Conservation (phyloP, 2,797 vertebrate species). For the Podarcis lilfordi region DNA sequence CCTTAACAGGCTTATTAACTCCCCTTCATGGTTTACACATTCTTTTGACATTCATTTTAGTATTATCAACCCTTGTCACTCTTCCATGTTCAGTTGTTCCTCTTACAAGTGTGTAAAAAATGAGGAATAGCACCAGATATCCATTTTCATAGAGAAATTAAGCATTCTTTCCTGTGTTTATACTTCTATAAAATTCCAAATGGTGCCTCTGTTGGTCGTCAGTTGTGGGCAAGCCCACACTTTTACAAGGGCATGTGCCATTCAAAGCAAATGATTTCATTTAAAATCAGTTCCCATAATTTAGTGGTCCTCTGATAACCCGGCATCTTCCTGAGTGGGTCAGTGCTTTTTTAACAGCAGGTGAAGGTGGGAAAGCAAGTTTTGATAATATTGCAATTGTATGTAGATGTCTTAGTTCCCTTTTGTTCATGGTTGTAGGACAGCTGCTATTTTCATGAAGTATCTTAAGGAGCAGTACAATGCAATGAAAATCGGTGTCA, state of each 20-base stretch:
- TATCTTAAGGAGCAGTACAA: conserved; percentile 86
- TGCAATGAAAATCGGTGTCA: conserved; percentile 80
- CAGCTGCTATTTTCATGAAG: conserved; percentile 83
- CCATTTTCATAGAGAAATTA: background rate
- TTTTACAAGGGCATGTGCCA: background rate
- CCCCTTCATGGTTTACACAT: background rate
- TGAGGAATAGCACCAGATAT: background rate
- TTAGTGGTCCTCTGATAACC: background rate
- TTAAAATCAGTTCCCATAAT: conserved; percentile 5
- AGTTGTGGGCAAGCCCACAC: background rate
- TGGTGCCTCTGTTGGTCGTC: background rate
- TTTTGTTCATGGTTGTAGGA: conserved; percentile 77
- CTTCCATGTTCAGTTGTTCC: background rate
- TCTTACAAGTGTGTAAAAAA: background rate
- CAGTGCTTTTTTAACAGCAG: background rate
- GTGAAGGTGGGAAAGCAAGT: background rate
- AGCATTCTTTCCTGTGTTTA: background rate
- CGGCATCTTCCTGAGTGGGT: background rate
- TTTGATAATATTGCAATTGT: background rate
- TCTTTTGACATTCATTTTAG: background rate
- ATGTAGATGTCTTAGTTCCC: conserved; percentile 39
- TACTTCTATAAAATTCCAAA: background rate
- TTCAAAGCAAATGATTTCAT: background rate
- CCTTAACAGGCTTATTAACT: background rate
- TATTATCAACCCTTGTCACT: background rate